Base-by-base conservation (phyloP, 2,797 vertebrate species). In the Leptatherina wallacei region DNA sequence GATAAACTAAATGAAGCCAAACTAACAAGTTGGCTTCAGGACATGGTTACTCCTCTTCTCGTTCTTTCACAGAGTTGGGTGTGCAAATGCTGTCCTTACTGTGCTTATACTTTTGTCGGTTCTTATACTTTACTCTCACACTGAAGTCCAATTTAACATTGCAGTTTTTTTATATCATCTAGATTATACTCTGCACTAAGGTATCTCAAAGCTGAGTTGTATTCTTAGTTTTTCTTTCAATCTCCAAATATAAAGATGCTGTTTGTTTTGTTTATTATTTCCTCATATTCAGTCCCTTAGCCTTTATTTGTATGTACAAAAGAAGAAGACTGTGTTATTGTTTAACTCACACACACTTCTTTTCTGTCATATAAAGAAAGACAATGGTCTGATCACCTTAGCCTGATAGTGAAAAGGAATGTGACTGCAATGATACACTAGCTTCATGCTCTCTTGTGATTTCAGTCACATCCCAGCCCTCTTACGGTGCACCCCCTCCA, bases 381-480 rank as follows among this genome's bases (percentile, higher is more conserved):
- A 66, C 51, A 32, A 12, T 49, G 66, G 51, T 81, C 77, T 75
- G 70, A 89, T 80, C 64, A 77, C 77, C 61, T 85, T 63, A 68
- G 83, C 74, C 77, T 81, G 77, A 86, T 77, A 73, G 78, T 78
- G 67, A 75, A 73, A 72, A 64, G 73, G 76, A 66, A 87, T 78
- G 65, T 91, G 90, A 89, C 87, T 79, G 89, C 79, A 88, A 87
- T 91, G 87, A 91, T 88, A 88, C 83, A 71, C 75, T 69, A 81
- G 82, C 81, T 73, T 74, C 60, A 52, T 65, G 80, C 87, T 85
- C 87, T 91, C 88, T 94, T 94, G 85, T 88, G 89, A 94, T 93
- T 93, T 89, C 88, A 92, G 92, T 94, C 92, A 93, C 92, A 93
- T 93, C 90, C 80, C 65, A 61, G 85, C 84, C 91, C 88, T 85